These are phyloP conservation scores for Zeuzera pyrina DNA, from an alignment of 2,888 invertebrate species.

Conservation along the genomic window DNA sequence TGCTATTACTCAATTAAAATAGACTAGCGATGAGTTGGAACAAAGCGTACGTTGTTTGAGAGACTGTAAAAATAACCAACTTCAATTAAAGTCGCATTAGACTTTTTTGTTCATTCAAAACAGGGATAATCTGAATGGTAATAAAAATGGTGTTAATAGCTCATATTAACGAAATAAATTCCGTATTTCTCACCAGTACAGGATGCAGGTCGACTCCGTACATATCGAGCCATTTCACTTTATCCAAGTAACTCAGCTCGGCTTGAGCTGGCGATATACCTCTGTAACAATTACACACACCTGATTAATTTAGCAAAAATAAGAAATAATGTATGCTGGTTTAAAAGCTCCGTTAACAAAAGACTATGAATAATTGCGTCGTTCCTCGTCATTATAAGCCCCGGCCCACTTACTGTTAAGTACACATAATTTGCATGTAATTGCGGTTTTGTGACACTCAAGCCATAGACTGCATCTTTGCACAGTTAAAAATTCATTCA, in stretches of 20 bases:
- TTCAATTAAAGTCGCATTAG: no score
- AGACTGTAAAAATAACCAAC: no score
- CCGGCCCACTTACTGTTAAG: conserved; percentile 41
- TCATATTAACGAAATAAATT: not conserved
- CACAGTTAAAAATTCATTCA: conserved; percentile 67
- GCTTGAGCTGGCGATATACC: conserved; percentile 93
- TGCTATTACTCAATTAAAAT: no score
- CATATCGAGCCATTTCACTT: conserved; percentile 99
- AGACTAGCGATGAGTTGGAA: no score
- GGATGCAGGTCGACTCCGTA: conserved; percentile 98
- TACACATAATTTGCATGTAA: conserved; percentile 69
- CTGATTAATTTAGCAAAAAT: conserved; percentile 19
- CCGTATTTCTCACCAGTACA: conserved; percentile 85
- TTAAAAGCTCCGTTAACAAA: conserved; percentile 12
- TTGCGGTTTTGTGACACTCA: conserved; percentile 57
- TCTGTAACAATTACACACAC: conserved; percentile 75
- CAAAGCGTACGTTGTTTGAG: no score
- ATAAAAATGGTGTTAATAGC: no score
- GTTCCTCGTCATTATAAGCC: conserved; percentile 26
- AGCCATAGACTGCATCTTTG: conserved; percentile 57
- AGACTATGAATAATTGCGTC: no score
- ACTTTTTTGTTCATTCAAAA: no score
- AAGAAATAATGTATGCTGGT: no score
- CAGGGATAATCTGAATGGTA: no score
- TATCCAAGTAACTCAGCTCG: conserved; percentile 95